Base-by-base conservation (phyloP, 64 coral and sea anemone genomes). In the Porites lutea region DNA sequence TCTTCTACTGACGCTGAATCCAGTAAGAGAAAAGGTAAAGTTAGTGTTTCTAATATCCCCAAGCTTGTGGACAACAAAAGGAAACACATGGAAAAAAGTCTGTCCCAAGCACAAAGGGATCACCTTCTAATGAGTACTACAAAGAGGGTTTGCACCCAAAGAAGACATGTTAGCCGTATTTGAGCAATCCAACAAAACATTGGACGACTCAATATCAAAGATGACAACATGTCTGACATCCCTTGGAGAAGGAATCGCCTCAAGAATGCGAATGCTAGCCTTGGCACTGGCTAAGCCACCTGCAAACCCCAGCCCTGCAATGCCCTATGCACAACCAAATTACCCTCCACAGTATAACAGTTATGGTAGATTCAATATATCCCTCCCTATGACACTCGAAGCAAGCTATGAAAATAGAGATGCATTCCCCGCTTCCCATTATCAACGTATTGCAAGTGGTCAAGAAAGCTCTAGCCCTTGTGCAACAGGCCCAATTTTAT, bases 191-290 rank as follows among this genome's bases (percentile, higher is more conserved):
- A 90, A 82, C 76, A 82, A 71, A 90, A 90, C 89, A n/a, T 57
- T 90, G 10, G 89, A 92, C 13, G 90, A 77, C 13, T 71, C 90
- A n/a, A 92, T 92, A 48, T 59, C 78, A 59, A 91, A 81, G 79
- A 91, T 91, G 89, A 91, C 89, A 59, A 82, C 48, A 47, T 91
- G 89, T 72, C 66, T 91, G 48, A 82, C 77, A 58, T 82, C 89
- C 49, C 79, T 83, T 20, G 89, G 65, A 57, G 79, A 91, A 70
- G 89, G 78, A 55, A 91, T 91, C 23, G 89, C 77, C 16, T 16
- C 77, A 72, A 78, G 89, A 16, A 91, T 91, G 89, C 77, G 62
- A 60, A 91, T 91, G 62, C 66, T 91, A 71, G 89, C 78, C 18
- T 58, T 27, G 18, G 89, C 89, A 27, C 54, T 90, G 52, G 88